A percentile compares a stretch with the other conserved stretches of the same genome.
Evolutionary conservation across 2,113 vertebrate genomes (phyloP).

Genomic region (Ochotona princeps): DNA sequence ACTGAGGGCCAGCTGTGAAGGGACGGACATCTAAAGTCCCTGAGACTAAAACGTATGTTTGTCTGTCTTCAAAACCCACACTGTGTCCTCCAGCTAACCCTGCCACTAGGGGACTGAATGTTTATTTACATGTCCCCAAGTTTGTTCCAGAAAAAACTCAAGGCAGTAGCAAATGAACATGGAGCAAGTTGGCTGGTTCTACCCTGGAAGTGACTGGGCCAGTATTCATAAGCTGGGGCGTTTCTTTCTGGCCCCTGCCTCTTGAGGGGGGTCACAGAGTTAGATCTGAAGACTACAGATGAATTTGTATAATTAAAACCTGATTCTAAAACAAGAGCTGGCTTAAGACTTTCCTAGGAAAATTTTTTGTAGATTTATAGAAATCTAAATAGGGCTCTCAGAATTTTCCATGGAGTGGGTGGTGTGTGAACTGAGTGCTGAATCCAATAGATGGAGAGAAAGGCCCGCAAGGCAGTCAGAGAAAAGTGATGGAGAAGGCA

Average conservation of each 20-base stretch:
- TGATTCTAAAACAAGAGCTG: slow-evolving; percentile 23
- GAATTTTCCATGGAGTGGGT: not conserved
- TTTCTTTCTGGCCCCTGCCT: not conserved
- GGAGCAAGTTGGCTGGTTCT: not conserved
- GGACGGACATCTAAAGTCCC: not conserved
- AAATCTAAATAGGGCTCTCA: not conserved
- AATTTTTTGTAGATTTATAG: slow-evolving; percentile 31
- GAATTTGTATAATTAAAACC: not conserved
- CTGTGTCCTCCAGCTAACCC: not conserved
- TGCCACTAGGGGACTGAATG: not conserved
- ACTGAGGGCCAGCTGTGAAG: not conserved
- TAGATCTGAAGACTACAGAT: not conserved
- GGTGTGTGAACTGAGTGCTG: not conserved
- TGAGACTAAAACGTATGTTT: not conserved
- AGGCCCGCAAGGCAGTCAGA: no score
- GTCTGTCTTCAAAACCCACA: not conserved
- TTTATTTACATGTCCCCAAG: slow-evolving; percentile 37
- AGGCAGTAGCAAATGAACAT: not conserved
- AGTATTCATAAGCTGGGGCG: not conserved
- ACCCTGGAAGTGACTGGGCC: not conserved
- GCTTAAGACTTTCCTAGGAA: not conserved
- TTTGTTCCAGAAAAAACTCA: slow-evolving; percentile 26
- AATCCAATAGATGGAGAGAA: not conserved
- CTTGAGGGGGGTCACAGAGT: not conserved
- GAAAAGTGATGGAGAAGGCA: not conserved